Conservation (phyloP, 2,113 vertebrate genomes). For the Indicator indicator region DNA sequence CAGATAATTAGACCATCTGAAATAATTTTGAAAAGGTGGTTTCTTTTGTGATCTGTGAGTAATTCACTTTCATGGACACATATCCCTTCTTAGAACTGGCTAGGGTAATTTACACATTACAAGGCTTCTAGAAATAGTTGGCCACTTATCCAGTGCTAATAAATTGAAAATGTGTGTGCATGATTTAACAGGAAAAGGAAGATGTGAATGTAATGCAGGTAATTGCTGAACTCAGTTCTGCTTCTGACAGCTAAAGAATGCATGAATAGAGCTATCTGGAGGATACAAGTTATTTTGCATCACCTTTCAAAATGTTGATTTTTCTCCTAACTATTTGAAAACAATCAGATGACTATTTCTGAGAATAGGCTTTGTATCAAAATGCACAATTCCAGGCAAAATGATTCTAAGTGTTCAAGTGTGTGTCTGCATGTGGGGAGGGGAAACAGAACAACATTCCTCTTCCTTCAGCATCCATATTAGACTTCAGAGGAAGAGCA, state of each 20-base stretch:
- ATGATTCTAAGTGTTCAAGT: background rate
- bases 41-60: conserved; percentile 67
- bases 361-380: background rate
- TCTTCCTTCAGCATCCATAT: background rate
- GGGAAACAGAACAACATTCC: background rate
- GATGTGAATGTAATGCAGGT: conserved; percentile 35
- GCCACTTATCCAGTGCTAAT: conserved; percentile 49
- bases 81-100: conserved; percentile 32
- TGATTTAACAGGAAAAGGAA: conserved; percentile 60
- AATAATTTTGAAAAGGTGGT: conserved; percentile 65
- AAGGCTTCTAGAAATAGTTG: conserved; percentile 47
- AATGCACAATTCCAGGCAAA: background rate
- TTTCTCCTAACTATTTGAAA: conserved; percentile 23
- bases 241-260: conserved; percentile 37
- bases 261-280: background rate
- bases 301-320: conserved; percentile 35
- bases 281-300: background rate
- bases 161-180: conserved; percentile 57
- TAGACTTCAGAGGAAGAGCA: background rate
- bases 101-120: conserved; percentile 64
- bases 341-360: background rate
- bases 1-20: conserved; percentile 63
- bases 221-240: conserved; percentile 36
- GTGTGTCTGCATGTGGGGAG: background rate
- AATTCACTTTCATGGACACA: conserved; percentile 65